Evolutionary conservation across 2,797 vertebrate genomes (phyloP).

Genomic region (Peromyscus melanophrys): DNA sequence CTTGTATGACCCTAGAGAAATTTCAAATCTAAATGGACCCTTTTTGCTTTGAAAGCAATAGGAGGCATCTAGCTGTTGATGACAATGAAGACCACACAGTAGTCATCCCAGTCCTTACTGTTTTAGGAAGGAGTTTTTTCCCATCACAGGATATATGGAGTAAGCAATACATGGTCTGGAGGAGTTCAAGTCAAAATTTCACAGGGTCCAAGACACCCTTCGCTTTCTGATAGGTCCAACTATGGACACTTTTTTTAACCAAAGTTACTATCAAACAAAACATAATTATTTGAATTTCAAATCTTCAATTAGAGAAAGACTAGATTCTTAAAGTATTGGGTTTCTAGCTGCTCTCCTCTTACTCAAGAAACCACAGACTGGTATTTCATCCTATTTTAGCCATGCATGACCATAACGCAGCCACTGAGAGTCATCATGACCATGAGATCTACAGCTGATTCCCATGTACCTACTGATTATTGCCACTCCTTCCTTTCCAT

Average conservation of each 20-base stretch:
- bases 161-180: too few species aligned
- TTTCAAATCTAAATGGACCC: background rate
- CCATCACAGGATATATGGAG: too few species aligned
- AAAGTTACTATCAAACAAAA: too few species aligned
- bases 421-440: background rate
- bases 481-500: background rate
- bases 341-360: background rate
- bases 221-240: too few species aligned
- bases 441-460: background rate
- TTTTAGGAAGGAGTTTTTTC: background rate
- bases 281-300: too few species aligned
- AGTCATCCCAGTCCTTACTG: background rate
- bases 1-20: background rate
- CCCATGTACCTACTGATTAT: background rate
- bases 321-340: background rate
- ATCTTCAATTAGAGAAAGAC: background rate
- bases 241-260: too few species aligned
- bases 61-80: background rate
- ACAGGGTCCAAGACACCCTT: too few species aligned
- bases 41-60: background rate
- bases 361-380: background rate
- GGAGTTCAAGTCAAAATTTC: too few species aligned
- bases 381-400: background rate
- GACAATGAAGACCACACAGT: background rate
- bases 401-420: background rate